Evolutionary conservation across 2,888 invertebrate genomes (phyloP), one percentile per base, ranked within the genome.

Genomic region (Erebia aethiops): DNA sequence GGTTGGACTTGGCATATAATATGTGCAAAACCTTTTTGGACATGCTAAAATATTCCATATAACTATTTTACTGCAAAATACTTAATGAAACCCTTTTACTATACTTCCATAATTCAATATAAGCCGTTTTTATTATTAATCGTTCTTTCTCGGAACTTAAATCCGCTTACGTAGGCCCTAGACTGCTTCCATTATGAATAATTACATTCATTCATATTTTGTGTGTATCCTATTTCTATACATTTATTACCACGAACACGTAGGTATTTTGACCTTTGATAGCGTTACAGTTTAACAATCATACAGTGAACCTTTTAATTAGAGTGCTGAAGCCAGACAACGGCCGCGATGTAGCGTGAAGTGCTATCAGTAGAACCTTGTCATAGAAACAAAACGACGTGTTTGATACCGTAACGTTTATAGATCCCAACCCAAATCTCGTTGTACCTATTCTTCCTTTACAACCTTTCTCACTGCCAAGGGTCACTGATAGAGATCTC

Each of bases 131-230:
- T 16, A 54, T 10, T 54, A 54, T 18, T 16, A 52, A 26, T 4
- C 13, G 41, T 41, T 11, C 35, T 13, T 58, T 61, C 61, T 46
- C 16, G 43, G 61, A 61, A 61, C 61, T 43, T 4, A 18, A 61
- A 16, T 43, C 43, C 18, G 43, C 61, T 61, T 16, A 18, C 43
- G 61, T 61, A n/a, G 3, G 18, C 3, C 58, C 61, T 43, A 52
- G 51, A 51, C 26, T 35, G 35, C 51, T 52, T 51, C 35, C 18
- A 35, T 26, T 26, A 69, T 73, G 69, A 66, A 74, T 74, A 72
- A 74, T 74, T 71, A 68, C 65, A 70, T 68, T 57, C 71, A 70
- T 70, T 74, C 70, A 74, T 70, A 68, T 70, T 67, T 56, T 56
- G 35, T 52, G 61, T 43, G 35, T 54, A 56, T 18, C 18, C 41